phyloP scores from a whole-genome alignment of 2,888 invertebrate genomes.

The Itoplectis maculator region DNA sequence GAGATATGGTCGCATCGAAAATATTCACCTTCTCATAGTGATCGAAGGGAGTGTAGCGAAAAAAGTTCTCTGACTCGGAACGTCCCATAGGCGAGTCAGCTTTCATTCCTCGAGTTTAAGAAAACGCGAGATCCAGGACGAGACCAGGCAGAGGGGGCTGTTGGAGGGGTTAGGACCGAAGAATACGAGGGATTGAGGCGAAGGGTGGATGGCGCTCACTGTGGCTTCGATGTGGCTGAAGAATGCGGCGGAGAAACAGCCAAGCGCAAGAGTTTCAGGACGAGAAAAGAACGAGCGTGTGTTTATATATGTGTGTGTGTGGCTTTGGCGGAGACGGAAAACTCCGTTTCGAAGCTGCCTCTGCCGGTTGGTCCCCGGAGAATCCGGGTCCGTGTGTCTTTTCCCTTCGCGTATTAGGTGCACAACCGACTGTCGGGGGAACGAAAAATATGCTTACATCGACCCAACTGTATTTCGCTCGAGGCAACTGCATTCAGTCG shows the following conservation, averaged over 20 bases:
- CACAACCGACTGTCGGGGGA: conserved; percentile 9
- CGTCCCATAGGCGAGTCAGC: neutral
- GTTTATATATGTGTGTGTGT: no score
- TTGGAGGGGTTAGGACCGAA: conserved; percentile 1
- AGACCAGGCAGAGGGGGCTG: neutral
- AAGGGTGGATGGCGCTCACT: conserved; percentile 37
- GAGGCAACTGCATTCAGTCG: neutral
- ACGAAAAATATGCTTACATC: neutral
- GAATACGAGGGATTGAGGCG: conserved; percentile 10
- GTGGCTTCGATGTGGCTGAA: conserved; percentile 33
- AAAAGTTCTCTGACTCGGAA: neutral
- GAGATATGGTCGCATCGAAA: neutral
- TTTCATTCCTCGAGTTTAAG: conserved; percentile 28
- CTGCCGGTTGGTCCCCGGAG: conserved; percentile 48
- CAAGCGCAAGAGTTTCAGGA: conserved; percentile 25
- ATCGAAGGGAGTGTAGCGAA: neutral
- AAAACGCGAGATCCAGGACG: neutral
- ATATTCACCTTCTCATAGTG: neutral
- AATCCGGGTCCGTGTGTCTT: conserved; percentile 57
- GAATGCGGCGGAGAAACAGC: conserved; percentile 28
- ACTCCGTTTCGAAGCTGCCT: conserved; percentile 30
- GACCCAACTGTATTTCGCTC: neutral
- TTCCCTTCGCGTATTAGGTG: conserved; percentile 62
- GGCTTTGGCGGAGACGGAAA: conserved; percentile 51
- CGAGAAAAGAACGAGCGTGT: conserved; percentile 30